phyloP scores from a whole-genome alignment of 2,888 invertebrate species.

The Lottia scabra region DNA sequence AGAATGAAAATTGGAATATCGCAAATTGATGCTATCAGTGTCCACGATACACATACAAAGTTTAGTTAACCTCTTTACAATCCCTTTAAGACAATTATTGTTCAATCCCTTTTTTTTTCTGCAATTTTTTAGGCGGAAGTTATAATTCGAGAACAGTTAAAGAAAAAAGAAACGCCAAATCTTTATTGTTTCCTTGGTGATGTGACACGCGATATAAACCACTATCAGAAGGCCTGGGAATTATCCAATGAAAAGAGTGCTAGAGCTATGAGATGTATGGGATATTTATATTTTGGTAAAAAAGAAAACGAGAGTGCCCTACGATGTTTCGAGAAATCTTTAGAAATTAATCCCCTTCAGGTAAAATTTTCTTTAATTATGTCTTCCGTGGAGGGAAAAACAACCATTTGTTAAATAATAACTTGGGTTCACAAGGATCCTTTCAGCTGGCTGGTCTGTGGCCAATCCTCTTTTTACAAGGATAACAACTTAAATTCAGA shows the following conservation, averaged over 20 bases:
- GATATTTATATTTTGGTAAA: slow-evolving; percentile 70
- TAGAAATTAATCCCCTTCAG: slow-evolving; percentile 89
- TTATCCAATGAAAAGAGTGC: slow-evolving; percentile 85
- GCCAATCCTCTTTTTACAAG: no score
- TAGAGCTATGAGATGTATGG: slow-evolving; percentile 90
- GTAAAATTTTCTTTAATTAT: slow-evolving; percentile 67
- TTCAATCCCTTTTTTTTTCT: no score
- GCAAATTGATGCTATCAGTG: no score
- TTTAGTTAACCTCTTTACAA: no score
- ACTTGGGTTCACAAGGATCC: no score
- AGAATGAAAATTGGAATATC: no score
- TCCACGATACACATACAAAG: no score
- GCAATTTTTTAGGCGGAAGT: slow-evolving; percentile 80
- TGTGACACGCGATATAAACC: slow-evolving; percentile 81
- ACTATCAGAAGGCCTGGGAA: slow-evolving; percentile 92
- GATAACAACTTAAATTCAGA: no score
- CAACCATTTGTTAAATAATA: no score
- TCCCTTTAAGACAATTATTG: no score
- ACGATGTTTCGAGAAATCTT: slow-evolving; percentile 83
- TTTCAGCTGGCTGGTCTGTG: no score
- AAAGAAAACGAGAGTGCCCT: slow-evolving; percentile 80
- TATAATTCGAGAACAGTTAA: slow-evolving; percentile 83
- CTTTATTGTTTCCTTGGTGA: slow-evolving; percentile 94
- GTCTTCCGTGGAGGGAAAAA: no score
- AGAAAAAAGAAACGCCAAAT: slow-evolving; percentile 83